A percentile compares a stretch with the other conserved stretches of the same genome.
Conservation (phyloP, 2,113 vertebrate genomes). For the Silurus meridionalis region DNA sequence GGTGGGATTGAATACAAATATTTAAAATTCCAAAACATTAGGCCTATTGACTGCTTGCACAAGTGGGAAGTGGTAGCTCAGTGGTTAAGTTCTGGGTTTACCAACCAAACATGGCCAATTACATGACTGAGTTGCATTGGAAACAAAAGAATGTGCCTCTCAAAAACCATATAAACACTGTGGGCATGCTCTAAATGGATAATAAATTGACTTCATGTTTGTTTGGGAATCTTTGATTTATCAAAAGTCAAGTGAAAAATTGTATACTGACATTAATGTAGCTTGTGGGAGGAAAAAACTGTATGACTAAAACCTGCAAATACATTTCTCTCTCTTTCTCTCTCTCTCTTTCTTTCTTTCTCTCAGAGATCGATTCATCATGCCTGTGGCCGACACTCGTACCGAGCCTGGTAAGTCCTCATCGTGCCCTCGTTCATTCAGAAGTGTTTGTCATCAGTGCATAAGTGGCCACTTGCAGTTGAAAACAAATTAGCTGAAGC, state of each 20-base stretch:
- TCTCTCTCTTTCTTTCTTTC: neutral
- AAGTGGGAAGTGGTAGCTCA: too few relatives aligned
- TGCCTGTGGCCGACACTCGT: conserved; percentile 73
- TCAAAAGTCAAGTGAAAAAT: too few relatives aligned
- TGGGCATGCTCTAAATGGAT: too few relatives aligned
- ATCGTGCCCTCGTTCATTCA: neutral
- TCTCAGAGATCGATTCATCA: conserved; percentile 58
- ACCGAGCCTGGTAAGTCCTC: conserved; percentile 70
- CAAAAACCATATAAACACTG: neutral
- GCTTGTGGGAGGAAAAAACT: neutral
- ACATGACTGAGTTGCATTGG: too few relatives aligned
- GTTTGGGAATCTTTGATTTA: too few relatives aligned
- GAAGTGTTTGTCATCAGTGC: neutral
- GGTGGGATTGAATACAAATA: too few relatives aligned
- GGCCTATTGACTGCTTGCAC: too few relatives aligned
- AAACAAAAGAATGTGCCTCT: too few relatives aligned
- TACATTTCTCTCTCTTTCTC: neutral
- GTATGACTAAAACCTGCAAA: neutral
- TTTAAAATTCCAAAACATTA: too few relatives aligned
- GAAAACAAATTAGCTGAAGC: neutral
- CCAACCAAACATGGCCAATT: too few relatives aligned
- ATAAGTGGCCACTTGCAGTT: neutral
- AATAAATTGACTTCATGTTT: too few relatives aligned
- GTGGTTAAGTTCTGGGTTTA: too few relatives aligned
- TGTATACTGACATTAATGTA: neutral